Evolutionary conservation across 2,888 invertebrate genomes (phyloP).

Genomic region (Pyrochroa serraticornis): DNA sequence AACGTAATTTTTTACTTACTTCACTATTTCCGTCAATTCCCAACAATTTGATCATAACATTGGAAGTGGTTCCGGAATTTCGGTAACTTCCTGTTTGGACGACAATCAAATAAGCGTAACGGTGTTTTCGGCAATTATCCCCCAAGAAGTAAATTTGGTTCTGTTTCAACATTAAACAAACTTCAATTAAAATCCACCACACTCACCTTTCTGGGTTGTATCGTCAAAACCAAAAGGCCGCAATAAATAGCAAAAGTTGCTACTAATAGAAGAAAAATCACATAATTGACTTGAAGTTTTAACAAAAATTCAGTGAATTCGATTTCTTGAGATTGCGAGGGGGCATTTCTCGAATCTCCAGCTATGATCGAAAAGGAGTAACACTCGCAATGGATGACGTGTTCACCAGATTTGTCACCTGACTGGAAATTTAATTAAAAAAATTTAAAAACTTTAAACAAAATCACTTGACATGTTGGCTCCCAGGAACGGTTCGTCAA

Average conservation of each 20-base stretch:
- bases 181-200: not conserved
- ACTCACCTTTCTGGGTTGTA: not conserved
- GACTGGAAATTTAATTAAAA: conserved; percentile 27
- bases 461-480: no score
- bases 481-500: no score
- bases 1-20: not conserved
- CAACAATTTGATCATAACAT: conserved; percentile 11
- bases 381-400: conserved; percentile 34
- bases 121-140: conserved; percentile 9
- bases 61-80: conserved; percentile 28
- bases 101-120: conserved; percentile 23
- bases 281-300: conserved; percentile 32
- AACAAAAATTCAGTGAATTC: conserved; percentile 24
- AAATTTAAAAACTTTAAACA: no score
- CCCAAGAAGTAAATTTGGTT: conserved; percentile 5
- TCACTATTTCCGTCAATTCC: conserved; percentile 6
- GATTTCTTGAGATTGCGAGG: conserved; percentile 30
- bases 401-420: not conserved
- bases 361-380: conserved; percentile 30
- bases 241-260: conserved; percentile 34
- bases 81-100: conserved; percentile 21
- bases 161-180: not conserved
- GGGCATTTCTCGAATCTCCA: conserved; percentile 31
- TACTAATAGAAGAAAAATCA: conserved; percentile 35
- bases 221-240: conserved; percentile 15